phyloP scores from a whole-genome alignment of 2,113 vertebrate genomes.

The Shinisaurus crocodilurus region DNA sequence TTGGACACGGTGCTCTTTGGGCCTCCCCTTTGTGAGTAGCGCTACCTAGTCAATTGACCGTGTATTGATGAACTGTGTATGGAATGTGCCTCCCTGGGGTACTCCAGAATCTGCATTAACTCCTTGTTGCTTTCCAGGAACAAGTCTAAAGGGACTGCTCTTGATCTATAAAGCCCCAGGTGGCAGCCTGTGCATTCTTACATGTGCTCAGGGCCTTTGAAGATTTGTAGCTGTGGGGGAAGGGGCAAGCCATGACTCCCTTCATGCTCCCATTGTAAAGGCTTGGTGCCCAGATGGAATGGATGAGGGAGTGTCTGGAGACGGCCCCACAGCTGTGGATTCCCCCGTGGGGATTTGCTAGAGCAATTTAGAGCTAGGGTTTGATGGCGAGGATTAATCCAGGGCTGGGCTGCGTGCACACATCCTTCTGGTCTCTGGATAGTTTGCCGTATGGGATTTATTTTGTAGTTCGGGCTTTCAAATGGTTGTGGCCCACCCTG shows the following conservation, averaged over 20 bases:
- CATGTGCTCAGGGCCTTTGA: fast-evolving
- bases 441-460: neutral
- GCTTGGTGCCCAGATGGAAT: neutral
- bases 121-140: neutral
- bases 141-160: neutral
- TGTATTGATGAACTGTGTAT: neutral
- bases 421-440: no score
- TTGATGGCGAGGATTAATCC: neutral
- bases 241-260: neutral
- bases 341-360: neutral
- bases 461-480: neutral
- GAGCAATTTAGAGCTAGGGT: no score
- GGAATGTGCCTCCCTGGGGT: neutral
- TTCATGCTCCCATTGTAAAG: neutral
- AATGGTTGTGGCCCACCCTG: neutral
- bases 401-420: neutral
- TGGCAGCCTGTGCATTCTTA: neutral
- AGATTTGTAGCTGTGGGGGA: neutral
- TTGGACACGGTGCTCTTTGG: conserved; percentile 97
- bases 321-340: neutral
- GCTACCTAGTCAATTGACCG: fast-evolving
- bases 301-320: neutral
- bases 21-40: conserved; percentile 88
- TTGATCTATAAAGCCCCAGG: neutral
- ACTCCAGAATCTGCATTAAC: neutral